Base-by-base conservation (phyloP, 2,113 vertebrate species). In the Rhagologus leucostigma region DNA sequence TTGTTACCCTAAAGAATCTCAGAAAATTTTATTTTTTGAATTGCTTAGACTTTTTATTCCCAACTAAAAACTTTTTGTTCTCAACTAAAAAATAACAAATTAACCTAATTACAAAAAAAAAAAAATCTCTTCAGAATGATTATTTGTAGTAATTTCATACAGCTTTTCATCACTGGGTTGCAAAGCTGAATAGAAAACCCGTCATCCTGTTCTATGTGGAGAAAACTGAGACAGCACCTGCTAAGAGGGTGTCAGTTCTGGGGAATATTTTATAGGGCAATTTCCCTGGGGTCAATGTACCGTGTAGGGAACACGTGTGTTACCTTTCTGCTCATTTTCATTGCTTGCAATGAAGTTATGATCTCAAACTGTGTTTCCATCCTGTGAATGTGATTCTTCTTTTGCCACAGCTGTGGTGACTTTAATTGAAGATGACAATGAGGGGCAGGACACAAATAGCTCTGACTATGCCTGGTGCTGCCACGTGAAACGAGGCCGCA, bases 331-430 rank as follows among this genome's bases (percentile, higher is more conserved):
- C 37, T 88, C 27, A 1, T 82, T 86, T 92, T 63, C 68, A 18
- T 23, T 74, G 70, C 85, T 91, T 94, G 70, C 79, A 73, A 27
- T 62, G 60, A 73, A 70, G 13, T 49, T 32, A 24, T 22, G 50
- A 52, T 42, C 39, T 33, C 78, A 53, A 11, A 63, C 44, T 42
- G 12, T 73, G 22, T 69, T 94, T 95, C 67, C 35, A 33, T 19
- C 67, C 55, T 41, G 23, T n/a, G 3, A 63, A 3, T 39, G 13
- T 76, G 64, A 69, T 63, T 63, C 73, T 69, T 55, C 5, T 68
- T 82, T 65, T 89, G 73, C 57, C 80, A 46, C 95, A 99, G 99
- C 99, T n/a, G 97, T 99, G 96, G 99, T 99, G 96, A 99, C 98
- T 7, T 97, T 99, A 87, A 99, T 99, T n/a, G 98, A 98, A 82